Evolutionary conservation across 2,113 vertebrate genomes (phyloP), one percentile per base, ranked within the genome.

Genomic region (Pterocles orientalis): DNA sequence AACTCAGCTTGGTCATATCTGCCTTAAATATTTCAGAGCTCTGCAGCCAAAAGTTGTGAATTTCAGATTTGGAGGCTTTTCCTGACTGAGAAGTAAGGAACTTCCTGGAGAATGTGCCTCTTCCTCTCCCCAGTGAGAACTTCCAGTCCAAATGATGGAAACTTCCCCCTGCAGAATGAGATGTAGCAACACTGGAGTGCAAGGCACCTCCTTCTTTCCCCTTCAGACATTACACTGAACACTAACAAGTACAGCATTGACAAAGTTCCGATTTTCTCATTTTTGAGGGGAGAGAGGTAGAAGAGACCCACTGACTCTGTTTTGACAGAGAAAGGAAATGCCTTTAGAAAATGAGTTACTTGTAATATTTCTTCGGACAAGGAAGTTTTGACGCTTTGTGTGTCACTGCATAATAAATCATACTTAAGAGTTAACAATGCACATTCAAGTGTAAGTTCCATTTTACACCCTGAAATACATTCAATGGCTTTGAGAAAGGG

Each of bases 131-230:
- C 26, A 4, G 8, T 0, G 5, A 65, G 4, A 62, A 17, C 21
- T 7, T 45, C 20, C 36, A 36, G 28, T 8, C 16, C 29, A 26
- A 34, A 14, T 1, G 10, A 76, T 7, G 19, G 23, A 41, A 45
- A 18, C 7, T 2, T 36, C 24, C 45, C 25, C 21, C 0, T 1
- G 12, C 58, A 47, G 6, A 41, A 7, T 0, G 1, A 7, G 36
- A 50, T 2, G 7, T 0, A 19, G n/a, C 1, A 3, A 36, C 3
- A 1, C 6, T 0, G 1, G 3, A 77, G 12, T 0, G 3, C 0
- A 0, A 68, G 41, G 20, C 14, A 73, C 16, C 31, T 16, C 45
- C 39, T 34, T 68, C 65, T 23, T 70, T n/a, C 24, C 43, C 23
- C 47, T 75, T 54, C 26, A 54, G 18, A 19, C 20, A 48, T 20